Percentiles rank a stretch among this genome's conserved stretches.
Conservation (phyloP, 1,140 invertebrate genomes). For the Cydia splendana region DNA sequence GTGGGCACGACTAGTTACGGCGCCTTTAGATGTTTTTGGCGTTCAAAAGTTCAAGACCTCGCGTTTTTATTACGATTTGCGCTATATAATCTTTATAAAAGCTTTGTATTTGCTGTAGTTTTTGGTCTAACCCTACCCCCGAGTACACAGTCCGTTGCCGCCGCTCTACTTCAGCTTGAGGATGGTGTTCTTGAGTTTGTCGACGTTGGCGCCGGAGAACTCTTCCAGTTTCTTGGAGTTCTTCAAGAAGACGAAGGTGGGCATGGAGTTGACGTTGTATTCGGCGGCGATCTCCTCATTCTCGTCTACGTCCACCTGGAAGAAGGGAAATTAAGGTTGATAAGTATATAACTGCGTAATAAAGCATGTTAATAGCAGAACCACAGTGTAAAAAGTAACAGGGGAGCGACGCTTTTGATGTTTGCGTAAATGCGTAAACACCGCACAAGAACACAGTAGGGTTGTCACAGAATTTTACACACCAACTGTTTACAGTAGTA, state of each 20-base stretch:
- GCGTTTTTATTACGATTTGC: too few relatives aligned
- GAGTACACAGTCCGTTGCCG: conserved; percentile 42
- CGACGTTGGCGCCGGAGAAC: conserved; percentile 90
- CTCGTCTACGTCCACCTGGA: conserved; percentile 95
- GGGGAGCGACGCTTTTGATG: too few relatives aligned
- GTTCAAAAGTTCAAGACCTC: not conserved
- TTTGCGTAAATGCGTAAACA: too few relatives aligned
- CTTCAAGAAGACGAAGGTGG: conserved; percentile 95
- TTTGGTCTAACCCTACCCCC: conserved; percentile 37
- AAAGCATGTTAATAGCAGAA: too few relatives aligned
- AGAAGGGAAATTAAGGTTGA: conserved; percentile 45
- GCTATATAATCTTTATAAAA: conserved; percentile 14
- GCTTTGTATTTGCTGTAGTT: conserved; percentile 32
- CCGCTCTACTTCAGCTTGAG: conserved; percentile 78
- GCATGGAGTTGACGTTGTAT: conserved; percentile 94
- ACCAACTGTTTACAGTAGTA: too few relatives aligned
- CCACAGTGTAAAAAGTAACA: too few relatives aligned
- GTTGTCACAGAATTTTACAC: too few relatives aligned
- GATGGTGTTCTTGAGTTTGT: conserved; percentile 85
- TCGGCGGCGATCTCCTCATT: conserved; percentile 89
- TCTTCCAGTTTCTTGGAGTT: conserved; percentile 84
- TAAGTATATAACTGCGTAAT: too few relatives aligned
- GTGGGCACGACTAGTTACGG: too few relatives aligned
- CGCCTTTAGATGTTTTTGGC: too few relatives aligned
- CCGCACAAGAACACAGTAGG: too few relatives aligned